Conservation (phyloP, 2,113 vertebrate genomes). For the Illadopsis cleaveri region DNA sequence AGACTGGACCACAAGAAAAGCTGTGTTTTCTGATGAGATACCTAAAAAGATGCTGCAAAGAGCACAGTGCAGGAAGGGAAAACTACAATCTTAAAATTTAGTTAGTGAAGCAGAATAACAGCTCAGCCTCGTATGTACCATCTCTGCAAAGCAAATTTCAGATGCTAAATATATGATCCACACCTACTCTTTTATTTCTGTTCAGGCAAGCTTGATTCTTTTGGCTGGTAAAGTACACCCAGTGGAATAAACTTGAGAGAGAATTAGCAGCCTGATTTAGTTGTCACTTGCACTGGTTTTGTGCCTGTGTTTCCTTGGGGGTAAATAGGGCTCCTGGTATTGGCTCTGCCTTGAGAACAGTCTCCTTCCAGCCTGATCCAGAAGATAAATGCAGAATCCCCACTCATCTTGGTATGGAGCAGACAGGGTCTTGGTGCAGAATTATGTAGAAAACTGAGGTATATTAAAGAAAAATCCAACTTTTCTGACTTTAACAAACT, state of each 20-base stretch:
- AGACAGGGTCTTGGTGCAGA: not conserved
- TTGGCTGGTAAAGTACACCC: slow-evolving; percentile 9
- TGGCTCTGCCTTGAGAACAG: not conserved
- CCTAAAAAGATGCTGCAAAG: not conserved
- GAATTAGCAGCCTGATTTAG: not conserved
- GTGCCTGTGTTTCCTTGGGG: not conserved
- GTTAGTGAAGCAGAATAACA: slow-evolving; percentile 29
- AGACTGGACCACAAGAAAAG: not conserved
- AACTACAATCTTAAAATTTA: not conserved
- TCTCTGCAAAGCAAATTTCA: slow-evolving; percentile 49
- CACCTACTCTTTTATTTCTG: slow-evolving; percentile 54
- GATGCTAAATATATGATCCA: slow-evolving; percentile 25
- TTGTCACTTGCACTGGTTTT: not conserved
- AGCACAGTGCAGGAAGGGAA: not conserved
- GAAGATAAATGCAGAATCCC: not conserved
- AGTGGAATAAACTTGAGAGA: slow-evolving; percentile 4
- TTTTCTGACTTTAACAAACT: not conserved
- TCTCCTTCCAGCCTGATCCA: not conserved
- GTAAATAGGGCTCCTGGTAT: not conserved
- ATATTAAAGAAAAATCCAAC: not conserved
- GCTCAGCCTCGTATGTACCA: not conserved
- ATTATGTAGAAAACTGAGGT: not conserved
- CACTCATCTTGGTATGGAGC: not conserved
- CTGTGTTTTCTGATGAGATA: not conserved
- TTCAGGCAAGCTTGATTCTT: slow-evolving; percentile 39